Percentiles rank a stretch among this genome's conserved stretches.
Conservation (phyloP, 2,797 vertebrate species). For the Hozukius guyotensis region DNA sequence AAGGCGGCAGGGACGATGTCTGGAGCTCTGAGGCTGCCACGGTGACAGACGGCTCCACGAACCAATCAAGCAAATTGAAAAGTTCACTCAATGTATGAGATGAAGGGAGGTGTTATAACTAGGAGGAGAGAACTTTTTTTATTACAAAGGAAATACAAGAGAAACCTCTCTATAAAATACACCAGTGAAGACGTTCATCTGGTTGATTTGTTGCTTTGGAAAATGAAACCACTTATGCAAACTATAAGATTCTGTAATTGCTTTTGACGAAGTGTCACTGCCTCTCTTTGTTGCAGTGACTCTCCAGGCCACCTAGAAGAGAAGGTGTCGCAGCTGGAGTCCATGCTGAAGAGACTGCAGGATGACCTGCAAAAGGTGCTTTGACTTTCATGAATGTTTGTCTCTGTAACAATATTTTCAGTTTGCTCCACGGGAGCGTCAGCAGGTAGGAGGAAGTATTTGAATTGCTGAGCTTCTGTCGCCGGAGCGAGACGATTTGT, state of each 20-base stretch:
- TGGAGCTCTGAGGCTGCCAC: slow-evolving; percentile 10
- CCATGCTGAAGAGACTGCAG: slow-evolving; percentile 90
- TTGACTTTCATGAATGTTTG: slow-evolving; percentile 71
- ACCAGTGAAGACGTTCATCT: not conserved
- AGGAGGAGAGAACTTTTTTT: not conserved
- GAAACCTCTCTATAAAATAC: not conserved
- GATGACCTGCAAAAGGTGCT: slow-evolving; percentile 93
- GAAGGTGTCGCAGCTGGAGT: slow-evolving; percentile 92
- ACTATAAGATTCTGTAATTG: not conserved
- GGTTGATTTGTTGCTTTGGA: not conserved
- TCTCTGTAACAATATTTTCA: slow-evolving; percentile 54
- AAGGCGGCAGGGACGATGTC: slow-evolving; percentile 1
- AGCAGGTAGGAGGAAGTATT: slow-evolving; percentile 58
- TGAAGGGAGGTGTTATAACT: not conserved
- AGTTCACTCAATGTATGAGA: not conserved
- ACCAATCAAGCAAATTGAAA: slow-evolving; percentile 48
- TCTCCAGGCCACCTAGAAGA: slow-evolving; percentile 87
- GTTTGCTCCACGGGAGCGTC: slow-evolving; percentile 44
- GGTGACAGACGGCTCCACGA: not conserved
- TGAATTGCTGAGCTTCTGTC: slow-evolving; percentile 39
- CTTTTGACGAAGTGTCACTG: slow-evolving; percentile 38
- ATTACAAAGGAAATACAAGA: not conserved
- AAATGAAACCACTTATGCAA: not conserved
- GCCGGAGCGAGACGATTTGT: slow-evolving; percentile 34
- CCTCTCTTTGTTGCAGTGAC: slow-evolving; percentile 75